Evolutionary conservation across 2,888 invertebrate species (phyloP).

Genomic region (Thymelicus acteon): DNA sequence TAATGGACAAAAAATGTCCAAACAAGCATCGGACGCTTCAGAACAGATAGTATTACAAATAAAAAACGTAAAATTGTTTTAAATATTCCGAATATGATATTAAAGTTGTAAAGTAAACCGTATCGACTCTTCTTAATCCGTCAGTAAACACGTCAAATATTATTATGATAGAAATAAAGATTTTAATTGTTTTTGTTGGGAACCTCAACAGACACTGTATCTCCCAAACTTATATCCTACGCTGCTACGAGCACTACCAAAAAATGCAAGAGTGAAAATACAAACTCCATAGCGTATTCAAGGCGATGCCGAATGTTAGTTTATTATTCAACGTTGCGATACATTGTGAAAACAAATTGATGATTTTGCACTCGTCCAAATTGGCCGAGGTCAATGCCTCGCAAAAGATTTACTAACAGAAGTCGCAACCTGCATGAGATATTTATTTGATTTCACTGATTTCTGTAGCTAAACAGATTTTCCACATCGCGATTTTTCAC

Average conservation of each 20-base stretch:
- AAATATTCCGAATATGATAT: not conserved
- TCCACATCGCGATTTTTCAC: not conserved
- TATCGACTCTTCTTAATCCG: no score
- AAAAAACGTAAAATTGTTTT: not conserved
- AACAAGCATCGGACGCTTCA: slow-evolving; percentile 36
- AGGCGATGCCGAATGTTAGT: slow-evolving; percentile 25
- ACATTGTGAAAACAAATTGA: slow-evolving; percentile 28
- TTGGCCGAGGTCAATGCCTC: slow-evolving; percentile 24
- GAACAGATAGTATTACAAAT: slow-evolving; percentile 8
- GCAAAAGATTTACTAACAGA: not conserved
- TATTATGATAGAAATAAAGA: no score
- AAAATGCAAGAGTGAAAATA: slow-evolving; percentile 28
- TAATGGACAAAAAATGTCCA: slow-evolving; percentile 36
- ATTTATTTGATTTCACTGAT: slow-evolving; percentile 1
- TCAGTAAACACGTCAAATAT: no score
- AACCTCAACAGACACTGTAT: no score
- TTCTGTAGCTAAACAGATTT: not conserved
- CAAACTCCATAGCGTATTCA: slow-evolving; percentile 16
- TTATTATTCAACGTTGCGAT: slow-evolving; percentile 25
- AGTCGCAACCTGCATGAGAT: not conserved
- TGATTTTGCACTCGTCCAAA: slow-evolving; percentile 24
- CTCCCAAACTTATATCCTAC: no score
- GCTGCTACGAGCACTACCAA: not conserved
- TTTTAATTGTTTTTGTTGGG: no score
- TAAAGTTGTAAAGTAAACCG: no score